These are phyloP conservation scores for Drosophila sulfurigaster DNA, from an alignment of 1,140 invertebrate genomes.

Conservation along the genomic window DNA sequence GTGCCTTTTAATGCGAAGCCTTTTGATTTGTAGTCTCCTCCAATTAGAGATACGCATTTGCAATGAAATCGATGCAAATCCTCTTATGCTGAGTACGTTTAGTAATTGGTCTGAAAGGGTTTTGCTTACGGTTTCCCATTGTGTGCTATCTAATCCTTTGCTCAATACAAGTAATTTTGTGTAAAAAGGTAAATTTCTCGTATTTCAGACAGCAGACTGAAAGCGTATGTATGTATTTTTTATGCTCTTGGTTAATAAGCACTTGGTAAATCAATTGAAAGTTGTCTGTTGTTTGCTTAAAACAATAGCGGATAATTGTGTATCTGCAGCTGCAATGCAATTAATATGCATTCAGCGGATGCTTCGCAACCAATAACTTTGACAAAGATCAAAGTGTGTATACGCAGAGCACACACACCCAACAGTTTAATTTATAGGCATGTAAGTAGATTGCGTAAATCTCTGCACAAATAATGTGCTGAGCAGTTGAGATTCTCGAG, in stretches of 20 bases:
- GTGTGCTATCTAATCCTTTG: neutral
- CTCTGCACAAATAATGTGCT: conserved; percentile 36
- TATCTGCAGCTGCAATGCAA: conserved; percentile 29
- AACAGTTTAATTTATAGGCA: neutral
- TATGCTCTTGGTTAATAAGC: conserved; percentile 5
- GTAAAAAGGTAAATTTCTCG: no score
- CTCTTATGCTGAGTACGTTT: neutral
- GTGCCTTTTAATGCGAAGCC: no score
- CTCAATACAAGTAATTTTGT: neutral
- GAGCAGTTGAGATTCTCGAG: conserved; percentile 35
- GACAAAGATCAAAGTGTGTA: conserved; percentile 48
- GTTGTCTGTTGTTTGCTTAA: conserved; percentile 13
- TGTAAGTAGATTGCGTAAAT: conserved; percentile 39
- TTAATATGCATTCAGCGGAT: conserved; percentile 41
- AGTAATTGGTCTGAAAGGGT: neutral
- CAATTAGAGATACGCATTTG: neutral
- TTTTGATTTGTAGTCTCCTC: no score
- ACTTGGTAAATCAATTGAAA: conserved; percentile 13
- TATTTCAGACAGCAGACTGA: no score
- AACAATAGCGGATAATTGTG: conserved; percentile 29
- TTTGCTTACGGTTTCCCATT: neutral
- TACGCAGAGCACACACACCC: neutral
- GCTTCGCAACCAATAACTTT: conserved; percentile 31
- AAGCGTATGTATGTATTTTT: conserved; percentile 9
- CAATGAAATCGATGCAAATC: neutral